Base-by-base conservation (phyloP, 2,797 vertebrate genomes). In the Malurus splendens region DNA sequence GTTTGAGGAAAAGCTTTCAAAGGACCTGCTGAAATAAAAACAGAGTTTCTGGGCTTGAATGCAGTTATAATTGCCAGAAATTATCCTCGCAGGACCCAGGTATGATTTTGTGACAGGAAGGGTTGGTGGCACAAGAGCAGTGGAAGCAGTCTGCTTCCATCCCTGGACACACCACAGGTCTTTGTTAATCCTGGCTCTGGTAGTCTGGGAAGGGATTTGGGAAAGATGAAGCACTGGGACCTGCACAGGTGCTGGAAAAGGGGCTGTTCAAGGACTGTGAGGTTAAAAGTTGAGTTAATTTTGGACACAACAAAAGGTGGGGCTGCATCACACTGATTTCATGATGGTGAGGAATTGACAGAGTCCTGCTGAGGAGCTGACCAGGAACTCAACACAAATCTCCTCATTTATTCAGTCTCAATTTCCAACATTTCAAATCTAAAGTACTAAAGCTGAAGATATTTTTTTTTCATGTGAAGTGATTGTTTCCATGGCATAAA, bases 401-500 rank as follows among this genome's bases (percentile, higher is more conserved):
- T 68, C 56, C n/a, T 55, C 32, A 8, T 45, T 76, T 86, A 56
- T 24, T 60, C 42, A 45, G 51, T 70, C 73, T 28, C 30, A 64
- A 36, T 33, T 67, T 68, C 41, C 76, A 62, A 36, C 24, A 12
- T 86, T 80, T 62, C 36, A 28, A 6, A 45, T 86, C 55, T 73
- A 66, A 79, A 64, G 24, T 42, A 17, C 16, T 42, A 13, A 41
- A 74, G 42, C 27, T 51, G 27, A 62, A 76, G 18, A 30, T 11
- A 15, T 32, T 56, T 79, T 36, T 36, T 36, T 83, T 77, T 64
- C 23, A 2, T 33, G 27, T 52, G 32, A 71, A 77, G n/a, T 50
- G 45, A 72, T 84, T 82, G 45, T 88, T 93, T 90, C 72, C 71
- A 74, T 71, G 65, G 47, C 72, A 85, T 90, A 61, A 89, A 80